Conservation (phyloP, 2,888 invertebrate genomes). For the Brachynemurus nebulosus region DNA sequence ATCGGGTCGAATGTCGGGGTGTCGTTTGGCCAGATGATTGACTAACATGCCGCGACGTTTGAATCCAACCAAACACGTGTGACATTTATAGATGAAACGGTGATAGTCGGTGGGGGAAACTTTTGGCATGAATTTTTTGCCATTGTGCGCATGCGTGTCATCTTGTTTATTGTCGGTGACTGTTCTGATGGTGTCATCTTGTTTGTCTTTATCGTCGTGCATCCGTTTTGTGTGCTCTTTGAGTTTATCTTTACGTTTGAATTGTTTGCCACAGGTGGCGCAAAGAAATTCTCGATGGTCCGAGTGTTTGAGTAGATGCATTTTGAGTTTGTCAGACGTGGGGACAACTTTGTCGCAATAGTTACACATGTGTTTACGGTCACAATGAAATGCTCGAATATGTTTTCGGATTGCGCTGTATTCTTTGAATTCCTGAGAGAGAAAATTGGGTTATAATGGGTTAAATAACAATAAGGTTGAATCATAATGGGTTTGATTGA, state of each 20-base stretch:
- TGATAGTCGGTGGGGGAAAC: conserved; percentile 49
- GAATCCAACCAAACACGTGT: conserved; percentile 58
- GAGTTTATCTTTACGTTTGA: conserved; percentile 61
- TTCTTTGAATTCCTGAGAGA: conserved; percentile 41
- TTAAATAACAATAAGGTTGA: too few relatives aligned
- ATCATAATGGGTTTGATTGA: too few relatives aligned
- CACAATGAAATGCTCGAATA: conserved; percentile 57
- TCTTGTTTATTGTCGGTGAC: conserved; percentile 5
- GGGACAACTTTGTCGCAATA: conserved; percentile 57
- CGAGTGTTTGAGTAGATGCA: conserved; percentile 55
- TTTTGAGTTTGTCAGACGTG: conserved; percentile 53
- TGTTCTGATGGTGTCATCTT: neutral
- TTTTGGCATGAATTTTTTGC: conserved; percentile 43
- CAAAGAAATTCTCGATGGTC: conserved; percentile 57
- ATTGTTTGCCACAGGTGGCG: conserved; percentile 60
- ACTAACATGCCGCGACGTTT: conserved; percentile 74
- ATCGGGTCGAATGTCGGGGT: conserved; percentile 48
- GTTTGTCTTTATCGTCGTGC: conserved; percentile 29
- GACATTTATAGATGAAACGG: conserved; percentile 62
- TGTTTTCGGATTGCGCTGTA: conserved; percentile 60
- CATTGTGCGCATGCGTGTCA: conserved; percentile 15
- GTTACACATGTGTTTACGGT: conserved; percentile 49
- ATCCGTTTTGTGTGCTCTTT: conserved; percentile 57
- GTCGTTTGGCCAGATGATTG: conserved; percentile 70
- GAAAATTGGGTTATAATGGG: conserved; percentile 16